phyloP scores from a whole-genome alignment of 2,888 invertebrate genomes.

The Phengaris alcon region DNA sequence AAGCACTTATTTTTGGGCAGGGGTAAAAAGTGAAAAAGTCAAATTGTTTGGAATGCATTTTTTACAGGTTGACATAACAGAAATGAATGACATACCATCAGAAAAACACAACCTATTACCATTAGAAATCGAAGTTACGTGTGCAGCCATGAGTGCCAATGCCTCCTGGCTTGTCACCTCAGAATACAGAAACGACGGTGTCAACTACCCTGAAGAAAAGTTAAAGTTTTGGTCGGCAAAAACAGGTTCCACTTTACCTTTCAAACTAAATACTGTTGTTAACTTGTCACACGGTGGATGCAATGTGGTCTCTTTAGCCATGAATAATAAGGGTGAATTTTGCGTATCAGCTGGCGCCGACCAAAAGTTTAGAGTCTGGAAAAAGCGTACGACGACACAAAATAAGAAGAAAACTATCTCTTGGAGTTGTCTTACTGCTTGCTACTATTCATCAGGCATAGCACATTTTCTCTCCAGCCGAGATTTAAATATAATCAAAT shows the following conservation, averaged over 20 bases:
- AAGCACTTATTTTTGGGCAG: too few relatives aligned
- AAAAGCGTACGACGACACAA: conserved; percentile 47
- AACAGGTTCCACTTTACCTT: conserved; percentile 50
- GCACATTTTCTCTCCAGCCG: conserved; percentile 57
- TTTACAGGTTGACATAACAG: conserved; percentile 71
- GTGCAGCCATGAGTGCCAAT: conserved; percentile 61
- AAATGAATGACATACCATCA: conserved; percentile 63
- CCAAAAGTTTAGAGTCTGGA: conserved; percentile 70
- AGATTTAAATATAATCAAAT: conserved; percentile 59
- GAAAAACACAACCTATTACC: conserved; percentile 66
- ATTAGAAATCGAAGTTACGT: conserved; percentile 67
- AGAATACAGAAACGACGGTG: conserved; percentile 68
- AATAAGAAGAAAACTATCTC: conserved; percentile 44
- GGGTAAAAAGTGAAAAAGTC: too few relatives aligned
- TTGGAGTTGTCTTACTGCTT: conserved; percentile 67
- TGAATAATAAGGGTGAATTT: conserved; percentile 59
- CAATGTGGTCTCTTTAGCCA: conserved; percentile 59
- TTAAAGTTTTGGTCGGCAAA: conserved; percentile 65
- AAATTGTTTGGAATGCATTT: conserved; percentile 19
- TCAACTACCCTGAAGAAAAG: conserved; percentile 65
- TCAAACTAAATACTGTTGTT: conserved; percentile 64
- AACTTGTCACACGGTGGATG: conserved; percentile 70
- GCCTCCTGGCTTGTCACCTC: conserved; percentile 69
- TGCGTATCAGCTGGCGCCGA: conserved; percentile 71
- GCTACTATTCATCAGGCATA: conserved; percentile 69